Base-by-base conservation (phyloP, 1,140 invertebrate genomes). In the Tyrophagus putrescentiae region DNA sequence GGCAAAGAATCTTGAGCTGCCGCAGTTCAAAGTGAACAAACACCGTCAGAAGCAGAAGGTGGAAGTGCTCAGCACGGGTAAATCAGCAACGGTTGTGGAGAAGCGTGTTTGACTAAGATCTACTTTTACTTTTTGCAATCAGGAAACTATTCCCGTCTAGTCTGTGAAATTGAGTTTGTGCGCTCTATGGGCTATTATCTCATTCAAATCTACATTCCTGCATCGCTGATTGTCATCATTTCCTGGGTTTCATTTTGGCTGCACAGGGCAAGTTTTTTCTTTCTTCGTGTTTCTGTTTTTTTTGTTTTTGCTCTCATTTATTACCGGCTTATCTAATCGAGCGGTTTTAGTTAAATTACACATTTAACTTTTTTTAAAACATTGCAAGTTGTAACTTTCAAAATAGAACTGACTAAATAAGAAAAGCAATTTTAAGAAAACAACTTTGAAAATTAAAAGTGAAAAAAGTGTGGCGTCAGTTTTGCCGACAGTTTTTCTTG, bases 61-160 rank as follows among this genome's bases (percentile, higher is more conserved):
- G 78, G 87, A 91, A 79, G 84, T 84, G 73, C 80, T 92, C 70
- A 87, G 84, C 71, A 93, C 89, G 86, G 88, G 88, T 91, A 65
- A 69, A 64, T 60, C 9, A 44, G n/a, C 18, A 9, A 53, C 62
- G 16, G 29, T 54, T 54, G 34, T 33, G 6, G 13, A 41, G 36
- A 62, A 6, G 11, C 9, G 16, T 60, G 31, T 11, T 39, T 60
- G 6, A 31, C 18, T 61, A 18, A 56, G 21, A 48, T 27, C 48
- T 27, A 11, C 21, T 32, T 25, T 18, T 18, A 29, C 0, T 31
- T 36, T 29, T 39, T 3, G 13, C 29, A 39, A 50, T 60, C 64
- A 76, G 74, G 75, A 13, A 72, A 76, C 58, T 76, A 77, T 63
- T 76, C 75, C 4, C 69, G 75, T 23, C 64, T 76, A 23, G 68